Evolutionary conservation across 1,140 invertebrate genomes (phyloP).

Genomic region (Drosophila novamexicana): DNA sequence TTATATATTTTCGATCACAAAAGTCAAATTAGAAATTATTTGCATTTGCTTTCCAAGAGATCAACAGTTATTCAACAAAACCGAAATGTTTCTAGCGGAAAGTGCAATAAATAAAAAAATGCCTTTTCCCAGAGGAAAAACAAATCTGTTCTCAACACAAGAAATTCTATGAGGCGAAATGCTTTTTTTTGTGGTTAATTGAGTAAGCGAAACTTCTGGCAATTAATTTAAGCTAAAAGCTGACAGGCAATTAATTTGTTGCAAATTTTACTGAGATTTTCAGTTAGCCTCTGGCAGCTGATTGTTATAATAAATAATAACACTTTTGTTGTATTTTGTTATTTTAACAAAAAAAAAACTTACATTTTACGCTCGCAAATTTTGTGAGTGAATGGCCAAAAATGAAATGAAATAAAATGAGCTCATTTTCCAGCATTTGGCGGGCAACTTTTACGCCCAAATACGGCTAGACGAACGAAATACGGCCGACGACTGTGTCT

Average conservation of each 20-base stretch:
- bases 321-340: constrained; percentile 10
- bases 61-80: no score
- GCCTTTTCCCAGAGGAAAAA: no score
- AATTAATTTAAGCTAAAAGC: constrained; percentile 7
- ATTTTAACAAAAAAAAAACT: constrained; percentile 3
- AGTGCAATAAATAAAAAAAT: no score
- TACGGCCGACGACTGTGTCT: constrained; percentile 14
- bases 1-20: no score
- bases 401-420: constrained; percentile 54
- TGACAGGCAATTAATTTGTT: constrained; percentile 11
- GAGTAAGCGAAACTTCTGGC: background rate
- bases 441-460: constrained; percentile 72
- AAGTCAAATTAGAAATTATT: no score
- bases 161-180: background rate
- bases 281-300: background rate
- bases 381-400: constrained; percentile 6
- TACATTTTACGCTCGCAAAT: constrained; percentile 56
- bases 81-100: no score
- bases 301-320: constrained; percentile 31
- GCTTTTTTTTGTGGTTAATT: background rate
- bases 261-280: background rate
- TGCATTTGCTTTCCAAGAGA: no score
- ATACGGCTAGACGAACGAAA: constrained; percentile 41
- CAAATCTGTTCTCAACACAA: no score
- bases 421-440: constrained; percentile 67